Base-by-base conservation (phyloP, 2,113 vertebrate species). In the Cyphomyrus discorhynchus region DNA sequence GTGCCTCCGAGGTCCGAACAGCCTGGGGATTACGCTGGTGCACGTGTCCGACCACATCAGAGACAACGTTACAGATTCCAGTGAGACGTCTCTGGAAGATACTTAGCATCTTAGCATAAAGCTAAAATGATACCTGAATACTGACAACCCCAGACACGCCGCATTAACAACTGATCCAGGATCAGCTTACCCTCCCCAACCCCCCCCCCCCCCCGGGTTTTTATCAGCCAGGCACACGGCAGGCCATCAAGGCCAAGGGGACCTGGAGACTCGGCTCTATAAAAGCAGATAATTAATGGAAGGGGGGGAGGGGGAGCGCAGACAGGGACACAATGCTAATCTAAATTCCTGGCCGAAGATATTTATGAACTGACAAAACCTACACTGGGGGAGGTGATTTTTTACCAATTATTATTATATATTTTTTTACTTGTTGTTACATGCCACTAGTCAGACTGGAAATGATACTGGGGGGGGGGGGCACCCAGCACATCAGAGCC, bases 361-460 rank as follows among this genome's bases (percentile, higher is more conserved):
- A 88, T 88, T 58, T 88, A 88, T 42, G 31, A 88, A 21, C 15
- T 52, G 52, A 62, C 86, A 88, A 58, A 86, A 77, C 70, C 52
- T 10, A 11, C 17, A 27, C 50, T 19, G 46, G 52, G 27, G 27
- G 13, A 2, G 86, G 52, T 11, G 1, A n/a, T 47, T 52, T 31
- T 74, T 74, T 31, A 3, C 53, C 53, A 56, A 56, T 53, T 31
- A 27, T 74, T 74, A 50, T 3, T 52, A 5, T 46, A 42, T 77
- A 42, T 39, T 39, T 77, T 39, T 39, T 39, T 39, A 46, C 82
- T 47, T 84, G 82, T 21, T 84, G 45, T 24, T 46, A 47, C 46
- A n/a, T 46, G 21, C 82, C 21, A n/a, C 3, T 47, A 17, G 39
- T 46, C 46, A n/a, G 82, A 47, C 42, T 47, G 45, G 82, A 47